Conservation (phyloP, 2,113 vertebrate genomes). For the Machaerirhynchus nigripectus region DNA sequence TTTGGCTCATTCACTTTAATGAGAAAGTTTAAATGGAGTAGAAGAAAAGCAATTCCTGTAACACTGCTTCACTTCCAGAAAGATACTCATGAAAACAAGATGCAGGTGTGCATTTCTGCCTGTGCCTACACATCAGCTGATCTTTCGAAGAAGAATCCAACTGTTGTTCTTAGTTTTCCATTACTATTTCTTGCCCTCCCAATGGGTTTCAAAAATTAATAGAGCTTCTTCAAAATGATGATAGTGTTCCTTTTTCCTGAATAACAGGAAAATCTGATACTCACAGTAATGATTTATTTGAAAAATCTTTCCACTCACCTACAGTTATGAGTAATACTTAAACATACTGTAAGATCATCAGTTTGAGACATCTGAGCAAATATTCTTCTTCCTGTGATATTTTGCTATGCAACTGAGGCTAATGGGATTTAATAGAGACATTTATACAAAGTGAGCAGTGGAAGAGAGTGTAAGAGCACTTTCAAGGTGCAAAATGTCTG, state of each 20-base stretch:
- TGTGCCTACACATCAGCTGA: neutral
- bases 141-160: neutral
- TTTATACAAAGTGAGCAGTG: neutral
- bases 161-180: neutral
- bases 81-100: neutral
- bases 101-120: neutral
- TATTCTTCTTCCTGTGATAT: neutral
- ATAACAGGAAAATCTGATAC: slow-evolving; percentile 25
- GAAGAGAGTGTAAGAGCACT: neutral
- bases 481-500: neutral
- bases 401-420: neutral
- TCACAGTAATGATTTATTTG: neutral
- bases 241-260: neutral
- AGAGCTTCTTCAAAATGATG: neutral
- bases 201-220: neutral
- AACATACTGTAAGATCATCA: slow-evolving; percentile 38
- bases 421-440: neutral
- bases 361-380: neutral
- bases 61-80: neutral
- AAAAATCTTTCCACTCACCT: slow-evolving; percentile 49
- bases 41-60: neutral
- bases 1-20: neutral
- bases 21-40: neutral
- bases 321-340: neutral
- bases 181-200: neutral